Conservation (phyloP, 1,140 invertebrate species). For the Calephelis nemesis region DNA sequence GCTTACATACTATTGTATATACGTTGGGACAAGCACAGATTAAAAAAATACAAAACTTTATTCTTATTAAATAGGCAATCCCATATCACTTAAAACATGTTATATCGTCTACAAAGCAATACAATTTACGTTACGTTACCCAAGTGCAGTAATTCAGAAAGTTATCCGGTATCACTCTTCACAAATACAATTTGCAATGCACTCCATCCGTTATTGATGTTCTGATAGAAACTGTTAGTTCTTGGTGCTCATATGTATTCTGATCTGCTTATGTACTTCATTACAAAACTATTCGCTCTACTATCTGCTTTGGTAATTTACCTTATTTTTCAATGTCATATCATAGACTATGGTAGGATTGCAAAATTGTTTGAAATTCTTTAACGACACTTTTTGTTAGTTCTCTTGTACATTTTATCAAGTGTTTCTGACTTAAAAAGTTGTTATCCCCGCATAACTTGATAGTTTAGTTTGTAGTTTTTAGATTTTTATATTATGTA, state of each 20-base stretch:
- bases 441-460: too few species aligned
- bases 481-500: too few species aligned
- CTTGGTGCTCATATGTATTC: background rate
- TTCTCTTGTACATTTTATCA: too few species aligned
- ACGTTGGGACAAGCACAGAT: too few species aligned
- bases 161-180: background rate
- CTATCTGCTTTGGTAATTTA: background rate
- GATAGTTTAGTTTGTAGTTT: too few species aligned
- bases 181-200: background rate
- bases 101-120: background rate
- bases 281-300: background rate
- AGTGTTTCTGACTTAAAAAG: too few species aligned
- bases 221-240: conserved; percentile 6
- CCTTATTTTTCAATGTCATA: background rate
- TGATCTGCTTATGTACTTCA: conserved; percentile 1
- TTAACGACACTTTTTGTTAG: background rate
- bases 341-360: background rate
- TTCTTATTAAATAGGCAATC: too few species aligned
- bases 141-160: conserved; percentile 9
- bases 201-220: conserved; percentile 7
- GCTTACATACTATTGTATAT: too few species aligned
- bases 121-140: conserved; percentile 1
- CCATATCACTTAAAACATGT: background rate
- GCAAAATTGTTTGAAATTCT: background rate
- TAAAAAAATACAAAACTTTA: too few species aligned